phyloP scores from a whole-genome alignment of 2,113 vertebrate genomes.

The Takifugu bimaculatus region DNA sequence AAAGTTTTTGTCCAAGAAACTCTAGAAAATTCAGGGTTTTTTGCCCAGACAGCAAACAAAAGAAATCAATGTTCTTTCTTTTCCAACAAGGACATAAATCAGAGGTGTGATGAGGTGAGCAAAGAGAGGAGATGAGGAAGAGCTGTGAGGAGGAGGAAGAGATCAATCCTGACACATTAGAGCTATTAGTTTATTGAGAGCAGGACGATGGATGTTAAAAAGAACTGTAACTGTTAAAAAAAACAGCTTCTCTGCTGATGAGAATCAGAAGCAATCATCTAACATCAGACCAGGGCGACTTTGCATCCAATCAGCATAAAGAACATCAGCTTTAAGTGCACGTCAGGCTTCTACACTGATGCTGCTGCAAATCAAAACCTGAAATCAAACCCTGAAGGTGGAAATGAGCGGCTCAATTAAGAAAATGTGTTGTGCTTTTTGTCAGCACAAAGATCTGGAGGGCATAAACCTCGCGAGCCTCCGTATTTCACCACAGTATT shows the following conservation, averaged over 20 bases:
- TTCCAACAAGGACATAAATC: constrained; percentile 80
- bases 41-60: constrained; percentile 42
- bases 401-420: constrained; percentile 58
- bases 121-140: constrained; percentile 34
- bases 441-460: constrained; percentile 66
- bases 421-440: constrained; percentile 55
- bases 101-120: constrained; percentile 43
- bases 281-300: no score
- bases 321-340: no score
- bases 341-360: background rate
- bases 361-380: background rate
- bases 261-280: background rate
- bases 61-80: constrained; percentile 72
- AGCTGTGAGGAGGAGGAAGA: constrained; percentile 51
- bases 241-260: constrained; percentile 39
- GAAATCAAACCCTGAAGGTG: constrained; percentile 12
- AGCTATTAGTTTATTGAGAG: constrained; percentile 88
- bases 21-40: background rate
- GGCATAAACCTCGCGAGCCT: constrained; percentile 23
- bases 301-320: no score
- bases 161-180: constrained; percentile 98
- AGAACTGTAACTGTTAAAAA: constrained; percentile 33
- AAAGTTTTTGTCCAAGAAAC: background rate
- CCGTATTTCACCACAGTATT: constrained; percentile 41
- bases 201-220: constrained; percentile 72